Evolutionary conservation across 35 echinoderm and acorn worm species (phyloP).

Genomic region (Ophioderma brevispina): DNA sequence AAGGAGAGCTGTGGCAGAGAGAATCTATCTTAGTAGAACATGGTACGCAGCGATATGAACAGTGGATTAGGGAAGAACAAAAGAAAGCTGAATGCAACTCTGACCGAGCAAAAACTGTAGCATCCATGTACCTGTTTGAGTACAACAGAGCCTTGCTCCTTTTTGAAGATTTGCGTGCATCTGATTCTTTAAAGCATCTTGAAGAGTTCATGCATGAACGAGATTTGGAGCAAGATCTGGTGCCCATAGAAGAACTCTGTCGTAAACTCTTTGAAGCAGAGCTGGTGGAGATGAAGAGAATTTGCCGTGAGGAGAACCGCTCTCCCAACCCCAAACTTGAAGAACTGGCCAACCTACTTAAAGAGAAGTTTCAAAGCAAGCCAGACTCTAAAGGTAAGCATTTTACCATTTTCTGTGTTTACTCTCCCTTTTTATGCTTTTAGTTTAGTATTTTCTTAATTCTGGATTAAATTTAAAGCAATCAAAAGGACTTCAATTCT

Average conservation of each 20-base stretch:
- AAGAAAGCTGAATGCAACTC: constrained; percentile 9
- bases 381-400: constrained; percentile 56
- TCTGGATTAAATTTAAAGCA: not conserved
- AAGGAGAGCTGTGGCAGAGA: not conserved
- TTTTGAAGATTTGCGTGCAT: constrained; percentile 54
- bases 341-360: constrained; percentile 25
- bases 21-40: not conserved
- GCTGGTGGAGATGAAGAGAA: constrained; percentile 14
- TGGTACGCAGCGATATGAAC: constrained; percentile 60
- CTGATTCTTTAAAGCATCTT: constrained; percentile 34
- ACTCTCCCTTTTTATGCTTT: not conserved
- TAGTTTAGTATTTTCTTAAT: not conserved
- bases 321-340: constrained; percentile 33
- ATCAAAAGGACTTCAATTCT: not conserved
- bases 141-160: constrained; percentile 62
- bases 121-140: constrained; percentile 42
- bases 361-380: constrained; percentile 30
- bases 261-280: constrained; percentile 8
- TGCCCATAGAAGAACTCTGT: constrained; percentile 6
- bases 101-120: constrained; percentile 2
- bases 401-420: not conserved
- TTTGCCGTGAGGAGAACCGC: constrained; percentile 10
- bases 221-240: not conserved
- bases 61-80: constrained; percentile 13
- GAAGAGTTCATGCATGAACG: constrained; percentile 16